A percentile compares a stretch with the other conserved stretches of the same genome.
phyloP scores from a whole-genome alignment of 2,797 vertebrate species.

The Columba guinea region DNA sequence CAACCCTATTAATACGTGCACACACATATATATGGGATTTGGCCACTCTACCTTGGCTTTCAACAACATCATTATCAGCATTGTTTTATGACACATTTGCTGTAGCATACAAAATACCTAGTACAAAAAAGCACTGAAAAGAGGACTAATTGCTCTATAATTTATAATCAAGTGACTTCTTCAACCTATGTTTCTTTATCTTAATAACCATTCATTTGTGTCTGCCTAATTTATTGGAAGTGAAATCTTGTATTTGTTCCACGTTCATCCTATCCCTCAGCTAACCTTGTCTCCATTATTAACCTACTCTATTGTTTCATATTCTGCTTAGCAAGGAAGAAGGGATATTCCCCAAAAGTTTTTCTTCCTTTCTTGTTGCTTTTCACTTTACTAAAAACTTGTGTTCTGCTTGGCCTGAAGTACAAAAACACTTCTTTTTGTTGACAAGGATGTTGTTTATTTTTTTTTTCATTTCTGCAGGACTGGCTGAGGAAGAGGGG shows the following conservation, averaged over 20 bases:
- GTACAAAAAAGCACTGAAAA: constrained; percentile 44
- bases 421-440: neutral
- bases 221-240: constrained; percentile 62
- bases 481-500: neutral
- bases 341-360: neutral
- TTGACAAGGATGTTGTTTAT: neutral
- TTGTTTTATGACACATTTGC: constrained; percentile 60
- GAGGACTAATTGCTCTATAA: constrained; percentile 70
- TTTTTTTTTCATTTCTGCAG: neutral
- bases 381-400: constrained; percentile 16
- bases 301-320: constrained; percentile 41
- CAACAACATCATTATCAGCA: constrained; percentile 17
- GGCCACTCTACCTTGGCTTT: neutral
- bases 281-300: constrained; percentile 62
- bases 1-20: neutral
- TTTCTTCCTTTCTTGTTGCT: neutral
- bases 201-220: constrained; percentile 74
- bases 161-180: constrained; percentile 74
- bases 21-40: neutral
- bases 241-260: constrained; percentile 63
- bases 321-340: neutral
- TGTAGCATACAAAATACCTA: constrained; percentile 48
- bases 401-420: neutral
- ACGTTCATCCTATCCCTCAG: constrained; percentile 16
- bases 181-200: constrained; percentile 69